A percentile compares a stretch with the other conserved stretches of the same genome.
Conservation (phyloP, 2,797 vertebrate species). For the Siniperca undulata region DNA sequence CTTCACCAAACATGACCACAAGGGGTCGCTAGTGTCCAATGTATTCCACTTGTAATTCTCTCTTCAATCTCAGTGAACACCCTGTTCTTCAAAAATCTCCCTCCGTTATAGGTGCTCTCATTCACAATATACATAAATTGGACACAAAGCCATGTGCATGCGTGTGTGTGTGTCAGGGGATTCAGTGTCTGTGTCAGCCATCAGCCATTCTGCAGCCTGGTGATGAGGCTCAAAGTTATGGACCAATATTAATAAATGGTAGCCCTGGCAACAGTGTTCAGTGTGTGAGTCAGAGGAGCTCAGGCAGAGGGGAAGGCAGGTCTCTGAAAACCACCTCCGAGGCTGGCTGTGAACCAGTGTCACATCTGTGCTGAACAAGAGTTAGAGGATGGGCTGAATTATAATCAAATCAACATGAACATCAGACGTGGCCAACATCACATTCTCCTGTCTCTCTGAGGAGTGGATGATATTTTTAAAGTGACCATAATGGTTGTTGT, state of each 20-base stretch:
- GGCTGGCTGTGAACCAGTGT: constrained; percentile 42
- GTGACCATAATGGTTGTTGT: constrained; percentile 55
- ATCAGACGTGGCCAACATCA: too few species aligned
- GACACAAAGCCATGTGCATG: constrained; percentile 36
- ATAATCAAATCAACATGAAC: constrained; percentile 48
- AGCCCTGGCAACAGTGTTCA: constrained; percentile 87
- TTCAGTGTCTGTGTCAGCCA: constrained; percentile 56
- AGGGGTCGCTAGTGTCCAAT: constrained; percentile 67
- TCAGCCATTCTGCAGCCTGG: constrained; percentile 72
- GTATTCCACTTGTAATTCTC: constrained; percentile 17
- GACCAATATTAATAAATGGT: constrained; percentile 88
- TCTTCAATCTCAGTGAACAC: constrained; percentile 61
- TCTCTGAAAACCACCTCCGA: constrained; percentile 58
- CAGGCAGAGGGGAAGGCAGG: constrained; percentile 79
- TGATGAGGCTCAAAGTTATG: constrained; percentile 83
- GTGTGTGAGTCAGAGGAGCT: constrained; percentile 80
- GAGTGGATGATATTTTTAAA: constrained; percentile 68
- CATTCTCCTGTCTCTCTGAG: constrained; percentile 62
- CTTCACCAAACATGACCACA: constrained; percentile 47
- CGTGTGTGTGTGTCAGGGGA: constrained; percentile 18
- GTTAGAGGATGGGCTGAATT: constrained; percentile 31
- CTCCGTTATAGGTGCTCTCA: constrained; percentile 51
- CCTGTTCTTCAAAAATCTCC: constrained; percentile 56
- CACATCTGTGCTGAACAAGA: constrained; percentile 57
- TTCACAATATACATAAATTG: constrained; percentile 50